Percentiles rank a stretch among this genome's conserved stretches.
Conservation (phyloP, 1,140 invertebrate genomes). For the Tetraneura akinire region DNA sequence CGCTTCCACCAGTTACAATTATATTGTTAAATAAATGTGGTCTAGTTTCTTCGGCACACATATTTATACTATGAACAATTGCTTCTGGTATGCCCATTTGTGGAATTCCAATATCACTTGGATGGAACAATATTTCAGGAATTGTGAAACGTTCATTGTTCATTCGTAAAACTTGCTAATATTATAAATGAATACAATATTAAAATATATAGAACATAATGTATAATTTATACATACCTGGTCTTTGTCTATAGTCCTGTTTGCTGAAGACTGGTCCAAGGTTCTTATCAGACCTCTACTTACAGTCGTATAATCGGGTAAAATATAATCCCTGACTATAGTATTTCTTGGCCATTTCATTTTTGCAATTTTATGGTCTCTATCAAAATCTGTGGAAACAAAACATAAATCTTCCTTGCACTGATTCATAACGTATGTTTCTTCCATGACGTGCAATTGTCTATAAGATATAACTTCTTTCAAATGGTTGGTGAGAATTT, state of each 20-base stretch:
- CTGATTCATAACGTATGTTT: constrained; percentile 98
- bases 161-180: constrained; percentile 76
- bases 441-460: constrained; percentile 98
- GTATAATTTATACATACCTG: constrained; percentile 59
- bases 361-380: constrained; percentile 79
- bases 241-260: constrained; percentile 62
- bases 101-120: constrained; percentile 90
- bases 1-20: constrained; percentile 87
- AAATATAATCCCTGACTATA: constrained; percentile 86
- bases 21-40: constrained; percentile 88
- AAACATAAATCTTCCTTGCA: constrained; percentile 97
- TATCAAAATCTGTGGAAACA: constrained; percentile 83
- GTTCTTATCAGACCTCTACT: constrained; percentile 76
- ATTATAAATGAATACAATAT: not conserved
- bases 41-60: constrained; percentile 75
- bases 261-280: constrained; percentile 62
- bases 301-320: constrained; percentile 91
- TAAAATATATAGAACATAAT: not conserved
- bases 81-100: constrained; percentile 94
- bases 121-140: constrained; percentile 93
- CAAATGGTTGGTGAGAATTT: constrained; percentile 95
- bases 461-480: constrained; percentile 97
- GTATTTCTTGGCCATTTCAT: constrained; percentile 65
- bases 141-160: constrained; percentile 92
- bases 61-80: constrained; percentile 73